Evolutionary conservation across 2,113 vertebrate genomes (phyloP).

Genomic region (Aleadryas rufinucha): DNA sequence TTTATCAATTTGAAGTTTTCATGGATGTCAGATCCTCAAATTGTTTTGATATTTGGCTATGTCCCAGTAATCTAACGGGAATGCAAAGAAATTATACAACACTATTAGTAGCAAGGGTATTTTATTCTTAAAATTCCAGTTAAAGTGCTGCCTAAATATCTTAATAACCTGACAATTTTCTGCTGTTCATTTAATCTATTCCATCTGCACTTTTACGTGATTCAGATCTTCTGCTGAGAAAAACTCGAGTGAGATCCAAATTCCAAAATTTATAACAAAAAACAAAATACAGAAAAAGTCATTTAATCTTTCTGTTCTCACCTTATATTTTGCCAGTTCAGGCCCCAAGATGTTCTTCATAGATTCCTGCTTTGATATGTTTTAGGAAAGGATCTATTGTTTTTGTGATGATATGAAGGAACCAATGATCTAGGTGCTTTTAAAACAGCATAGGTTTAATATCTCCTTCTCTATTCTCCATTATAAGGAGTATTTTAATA

Average conservation of each 20-base stretch:
- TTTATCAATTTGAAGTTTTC: background rate
- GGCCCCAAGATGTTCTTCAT: rapidly evolving
- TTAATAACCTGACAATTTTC: background rate
- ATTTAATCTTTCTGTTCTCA: background rate
- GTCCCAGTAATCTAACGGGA: background rate
- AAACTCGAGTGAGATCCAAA: background rate
- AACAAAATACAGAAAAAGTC: rapidly evolving
- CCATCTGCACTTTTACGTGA: background rate
- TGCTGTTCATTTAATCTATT: background rate
- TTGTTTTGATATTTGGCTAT: background rate
- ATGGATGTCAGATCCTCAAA: background rate
- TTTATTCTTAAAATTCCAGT: background rate
- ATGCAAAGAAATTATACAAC: background rate
- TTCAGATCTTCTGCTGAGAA: background rate
- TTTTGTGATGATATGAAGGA: background rate
- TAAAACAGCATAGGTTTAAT: background rate
- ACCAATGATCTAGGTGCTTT: background rate
- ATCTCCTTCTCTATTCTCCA: background rate
- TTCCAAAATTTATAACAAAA: background rate
- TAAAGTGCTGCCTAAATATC: background rate
- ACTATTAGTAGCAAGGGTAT: background rate
- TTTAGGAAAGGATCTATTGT: background rate
- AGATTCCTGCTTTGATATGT: background rate
- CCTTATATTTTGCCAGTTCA: background rate
- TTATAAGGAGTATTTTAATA: background rate